Conservation (phyloP, 1,140 invertebrate genomes). For the Onthophagus taurus region DNA sequence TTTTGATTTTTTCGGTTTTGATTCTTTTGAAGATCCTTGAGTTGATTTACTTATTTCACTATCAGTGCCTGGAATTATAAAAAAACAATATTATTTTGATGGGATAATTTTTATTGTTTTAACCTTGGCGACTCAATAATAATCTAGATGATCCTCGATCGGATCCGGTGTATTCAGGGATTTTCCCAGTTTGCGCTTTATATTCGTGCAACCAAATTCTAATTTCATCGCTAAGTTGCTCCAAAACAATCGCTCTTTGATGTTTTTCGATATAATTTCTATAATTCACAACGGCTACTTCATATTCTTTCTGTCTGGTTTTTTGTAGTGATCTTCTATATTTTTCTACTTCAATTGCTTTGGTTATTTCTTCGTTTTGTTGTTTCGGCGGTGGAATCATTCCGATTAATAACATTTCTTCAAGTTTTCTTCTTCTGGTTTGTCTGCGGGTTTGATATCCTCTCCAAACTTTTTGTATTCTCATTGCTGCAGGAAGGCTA, state of each 20-base stretch:
- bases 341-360: slow-evolving; percentile 44
- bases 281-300: slow-evolving; percentile 45
- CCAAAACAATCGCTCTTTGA: slow-evolving; percentile 57
- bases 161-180: slow-evolving; percentile 84
- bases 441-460: slow-evolving; percentile 63
- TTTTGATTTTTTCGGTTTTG: slow-evolving; percentile 60
- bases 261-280: slow-evolving; percentile 52
- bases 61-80: slow-evolving; percentile 45
- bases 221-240: slow-evolving; percentile 77
- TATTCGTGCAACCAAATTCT: slow-evolving; percentile 75
- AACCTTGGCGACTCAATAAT: slow-evolving; percentile 70
- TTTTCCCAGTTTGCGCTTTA: slow-evolving; percentile 71
- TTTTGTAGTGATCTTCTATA: slow-evolving; percentile 45
- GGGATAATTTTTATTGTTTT: slow-evolving; percentile 2
- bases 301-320: slow-evolving; percentile 50
- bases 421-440: slow-evolving; percentile 57
- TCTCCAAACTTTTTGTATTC: slow-evolving; percentile 74
- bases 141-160: slow-evolving; percentile 78
- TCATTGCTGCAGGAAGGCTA: slow-evolving; percentile 55
- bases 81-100: background rate
- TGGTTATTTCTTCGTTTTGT: slow-evolving; percentile 39
- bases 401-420: slow-evolving; percentile 81
- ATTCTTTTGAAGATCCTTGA: slow-evolving; percentile 64
- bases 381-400: slow-evolving; percentile 47
- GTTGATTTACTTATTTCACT: slow-evolving; percentile 70